A percentile compares a stretch with the other conserved stretches of the same genome.
phyloP scores from a whole-genome alignment of 2,113 vertebrate species.

The Lamprotornis superbus region DNA sequence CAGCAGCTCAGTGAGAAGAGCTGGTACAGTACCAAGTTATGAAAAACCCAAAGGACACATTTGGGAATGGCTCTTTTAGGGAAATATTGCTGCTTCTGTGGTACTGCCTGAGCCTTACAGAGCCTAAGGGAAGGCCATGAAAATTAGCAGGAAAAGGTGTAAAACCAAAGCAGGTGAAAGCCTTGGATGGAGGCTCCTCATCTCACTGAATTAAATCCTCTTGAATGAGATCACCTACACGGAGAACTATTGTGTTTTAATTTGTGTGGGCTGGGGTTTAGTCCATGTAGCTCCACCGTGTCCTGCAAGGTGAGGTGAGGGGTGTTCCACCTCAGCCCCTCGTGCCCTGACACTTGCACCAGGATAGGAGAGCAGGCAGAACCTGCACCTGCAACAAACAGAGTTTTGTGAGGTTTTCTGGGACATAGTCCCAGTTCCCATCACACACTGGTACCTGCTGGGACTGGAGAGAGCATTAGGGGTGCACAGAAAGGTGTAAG shows the following conservation, averaged over 20 bases:
- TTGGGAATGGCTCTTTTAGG: not conserved
- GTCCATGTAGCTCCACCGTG: accelerated
- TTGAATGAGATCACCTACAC: not conserved
- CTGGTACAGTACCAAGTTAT: not conserved
- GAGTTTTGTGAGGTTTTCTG: not conserved
- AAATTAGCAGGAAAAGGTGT: accelerated
- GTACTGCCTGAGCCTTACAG: not conserved
- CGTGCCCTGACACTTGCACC: accelerated
- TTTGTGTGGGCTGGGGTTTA: not conserved
- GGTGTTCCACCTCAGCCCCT: not conserved
- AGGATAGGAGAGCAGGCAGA: not conserved
- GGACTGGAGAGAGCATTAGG: accelerated
- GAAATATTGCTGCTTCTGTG: not conserved
- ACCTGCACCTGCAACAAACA: not conserved
- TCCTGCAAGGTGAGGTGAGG: not conserved
- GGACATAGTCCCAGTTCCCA: accelerated
- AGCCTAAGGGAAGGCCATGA: not conserved
- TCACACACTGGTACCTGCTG: not conserved
- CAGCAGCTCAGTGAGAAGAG: not conserved
- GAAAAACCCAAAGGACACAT: not conserved
- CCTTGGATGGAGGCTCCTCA: not conserved
- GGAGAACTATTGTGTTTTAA: not conserved
- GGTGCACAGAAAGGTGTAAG: accelerated
- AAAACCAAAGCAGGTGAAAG: not conserved
- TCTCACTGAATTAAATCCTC: not conserved